Percentiles rank a stretch among this genome's conserved stretches.
These are phyloP conservation scores for Falco concolor DNA, from an alignment of 2,797 vertebrate species.

Conservation along the genomic window DNA sequence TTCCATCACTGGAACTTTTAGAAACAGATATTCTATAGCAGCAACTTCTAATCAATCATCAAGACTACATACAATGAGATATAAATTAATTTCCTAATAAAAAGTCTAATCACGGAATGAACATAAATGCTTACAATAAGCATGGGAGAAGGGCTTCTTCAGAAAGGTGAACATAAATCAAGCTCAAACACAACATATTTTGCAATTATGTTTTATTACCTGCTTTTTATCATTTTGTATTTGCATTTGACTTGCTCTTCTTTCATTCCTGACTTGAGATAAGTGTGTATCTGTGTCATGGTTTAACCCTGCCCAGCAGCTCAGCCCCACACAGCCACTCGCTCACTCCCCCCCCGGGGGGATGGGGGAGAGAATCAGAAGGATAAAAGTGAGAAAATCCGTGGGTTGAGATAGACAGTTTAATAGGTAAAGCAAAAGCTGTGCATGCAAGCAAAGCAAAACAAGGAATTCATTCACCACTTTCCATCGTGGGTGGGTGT, in stretches of 20 bases:
- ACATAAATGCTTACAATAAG: background rate
- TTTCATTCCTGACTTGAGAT: background rate
- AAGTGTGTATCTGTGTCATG: background rate
- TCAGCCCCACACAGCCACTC: too few relatives aligned
- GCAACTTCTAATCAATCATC: background rate
- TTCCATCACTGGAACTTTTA: background rate
- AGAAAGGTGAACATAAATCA: background rate
- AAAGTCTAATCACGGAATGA: background rate
- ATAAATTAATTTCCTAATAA: background rate
- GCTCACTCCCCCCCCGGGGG: too few relatives aligned
- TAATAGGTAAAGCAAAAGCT: too few relatives aligned
- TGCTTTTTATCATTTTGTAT: background rate
- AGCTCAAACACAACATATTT: background rate
- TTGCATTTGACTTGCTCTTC: background rate
- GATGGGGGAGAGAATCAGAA: too few relatives aligned
- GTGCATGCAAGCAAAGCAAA: too few relatives aligned
- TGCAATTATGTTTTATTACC: background rate
- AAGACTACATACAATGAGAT: background rate
- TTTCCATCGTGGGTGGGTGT: too few relatives aligned
- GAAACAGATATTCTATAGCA: background rate
- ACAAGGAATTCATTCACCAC: too few relatives aligned
- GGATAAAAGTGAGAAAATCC: too few relatives aligned
- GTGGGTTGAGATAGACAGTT: too few relatives aligned
- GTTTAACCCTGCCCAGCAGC: too few relatives aligned
- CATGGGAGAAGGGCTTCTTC: background rate